Evolutionary conservation across 2,797 vertebrate species (phyloP).

Genomic region (Cichlasoma orientale): DNA sequence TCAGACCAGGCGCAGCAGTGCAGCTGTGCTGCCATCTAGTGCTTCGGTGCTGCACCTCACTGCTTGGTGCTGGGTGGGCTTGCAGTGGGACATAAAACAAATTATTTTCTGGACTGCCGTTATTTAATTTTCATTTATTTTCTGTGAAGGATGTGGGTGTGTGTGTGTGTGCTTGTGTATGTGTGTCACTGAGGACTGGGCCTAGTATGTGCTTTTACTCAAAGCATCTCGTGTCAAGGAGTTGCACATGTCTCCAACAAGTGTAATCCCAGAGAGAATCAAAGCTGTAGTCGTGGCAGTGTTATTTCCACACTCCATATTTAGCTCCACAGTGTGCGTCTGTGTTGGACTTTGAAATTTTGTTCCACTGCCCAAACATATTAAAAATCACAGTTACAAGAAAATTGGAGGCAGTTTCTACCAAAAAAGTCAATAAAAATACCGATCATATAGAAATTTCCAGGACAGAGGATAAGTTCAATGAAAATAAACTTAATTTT

Average conservation of each 20-base stretch:
- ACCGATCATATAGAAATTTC: neutral
- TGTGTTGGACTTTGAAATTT: constrained; percentile 20
- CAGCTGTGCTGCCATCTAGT: constrained; percentile 75
- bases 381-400: neutral
- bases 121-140: constrained; percentile 54
- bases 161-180: constrained; percentile 7
- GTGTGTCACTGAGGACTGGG: constrained; percentile 17
- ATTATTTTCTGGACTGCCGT: constrained; percentile 31
- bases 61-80: constrained; percentile 5
- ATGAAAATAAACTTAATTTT: neutral
- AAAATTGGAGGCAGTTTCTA: neutral
- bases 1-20: constrained; percentile 14
- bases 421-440: neutral
- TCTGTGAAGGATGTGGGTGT: neutral
- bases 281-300: constrained; percentile 34
- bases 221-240: constrained; percentile 30
- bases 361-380: neutral
- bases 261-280: constrained; percentile 51
- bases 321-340: constrained; percentile 25
- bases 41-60: constrained; percentile 4
- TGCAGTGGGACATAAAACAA: constrained; percentile 18
- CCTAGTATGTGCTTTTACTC: constrained; percentile 28
- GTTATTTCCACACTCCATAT: constrained; percentile 22
- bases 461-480: neutral
- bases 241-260: constrained; percentile 34